Conservation (phyloP, 1,140 invertebrate species). For the Dreissena polymorpha region DNA sequence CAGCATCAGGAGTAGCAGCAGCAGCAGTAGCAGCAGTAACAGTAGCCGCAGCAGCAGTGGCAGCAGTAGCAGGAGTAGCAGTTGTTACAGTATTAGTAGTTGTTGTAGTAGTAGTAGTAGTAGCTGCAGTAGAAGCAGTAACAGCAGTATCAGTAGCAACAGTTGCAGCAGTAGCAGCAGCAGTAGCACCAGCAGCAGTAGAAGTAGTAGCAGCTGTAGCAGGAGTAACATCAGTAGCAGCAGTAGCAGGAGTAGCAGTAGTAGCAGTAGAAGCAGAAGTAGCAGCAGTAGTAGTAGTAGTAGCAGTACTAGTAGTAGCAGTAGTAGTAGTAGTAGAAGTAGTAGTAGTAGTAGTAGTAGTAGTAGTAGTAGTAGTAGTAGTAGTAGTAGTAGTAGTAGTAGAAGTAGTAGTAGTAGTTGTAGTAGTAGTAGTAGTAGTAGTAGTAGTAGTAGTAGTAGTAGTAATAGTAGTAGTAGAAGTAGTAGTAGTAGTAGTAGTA, state of each 20-base stretch:
- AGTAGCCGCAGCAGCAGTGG: background rate
- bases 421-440: background rate
- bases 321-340: conserved; percentile 5
- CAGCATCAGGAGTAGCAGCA: background rate
- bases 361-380: conserved; percentile 11
- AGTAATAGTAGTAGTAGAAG: background rate
- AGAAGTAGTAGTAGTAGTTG: background rate
- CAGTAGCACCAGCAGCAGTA: background rate
- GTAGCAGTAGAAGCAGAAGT: conserved; percentile 1
- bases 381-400: conserved; percentile 11
- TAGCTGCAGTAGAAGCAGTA: background rate
- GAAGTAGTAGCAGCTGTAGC: background rate
- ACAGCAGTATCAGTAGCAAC: background rate
- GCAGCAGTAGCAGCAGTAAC: background rate
- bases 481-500: conserved; percentile 3
- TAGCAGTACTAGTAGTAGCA: conserved; percentile 4
- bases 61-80: background rate
- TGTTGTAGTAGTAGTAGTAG: background rate
- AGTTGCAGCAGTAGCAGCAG: background rate
- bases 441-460: background rate
- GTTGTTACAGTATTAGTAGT: background rate
- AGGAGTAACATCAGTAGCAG: background rate
- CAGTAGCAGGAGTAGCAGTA: background rate
- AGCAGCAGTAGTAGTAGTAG: conserved; percentile 9
- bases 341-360: conserved; percentile 12